phyloP scores from a whole-genome alignment of 2,888 invertebrate species.

The Leptothorax acervorum region DNA sequence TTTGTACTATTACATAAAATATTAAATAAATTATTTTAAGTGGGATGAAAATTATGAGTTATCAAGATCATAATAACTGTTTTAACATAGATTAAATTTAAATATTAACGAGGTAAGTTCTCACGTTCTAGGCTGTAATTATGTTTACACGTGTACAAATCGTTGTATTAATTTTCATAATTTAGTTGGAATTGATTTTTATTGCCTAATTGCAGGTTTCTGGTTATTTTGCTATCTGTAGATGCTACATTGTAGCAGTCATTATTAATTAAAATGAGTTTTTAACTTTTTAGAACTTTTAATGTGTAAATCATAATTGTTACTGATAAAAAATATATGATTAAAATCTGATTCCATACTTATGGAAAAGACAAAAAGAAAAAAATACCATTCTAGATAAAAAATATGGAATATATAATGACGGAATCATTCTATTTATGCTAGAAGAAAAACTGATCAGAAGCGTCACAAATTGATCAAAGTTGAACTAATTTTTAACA shows the following conservation, averaged over 20 bases:
- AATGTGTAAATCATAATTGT: not conserved
- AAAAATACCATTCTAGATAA: not conserved
- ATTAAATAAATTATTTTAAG: too few relatives aligned
- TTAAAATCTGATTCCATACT: not conserved
- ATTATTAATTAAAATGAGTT: not conserved
- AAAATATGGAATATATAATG: not conserved
- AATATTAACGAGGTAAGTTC: not conserved
- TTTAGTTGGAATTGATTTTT: not conserved
- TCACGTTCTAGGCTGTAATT: not conserved
- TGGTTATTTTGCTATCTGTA: not conserved
- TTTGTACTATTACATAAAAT: too few relatives aligned
- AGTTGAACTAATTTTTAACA: too few relatives aligned
- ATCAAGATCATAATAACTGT: too few relatives aligned
- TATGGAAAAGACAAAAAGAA: too few relatives aligned
- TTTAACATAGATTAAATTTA: not conserved
- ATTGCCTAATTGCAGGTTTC: not conserved
- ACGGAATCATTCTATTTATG: too few relatives aligned
- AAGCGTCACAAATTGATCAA: too few relatives aligned
- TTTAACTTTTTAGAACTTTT: not conserved
- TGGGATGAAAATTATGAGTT: too few relatives aligned
- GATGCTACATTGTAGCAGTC: not conserved
- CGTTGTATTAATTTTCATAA: too few relatives aligned
- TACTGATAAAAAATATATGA: not conserved
- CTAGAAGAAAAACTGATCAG: too few relatives aligned
- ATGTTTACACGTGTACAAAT: not conserved